Base-by-base conservation (phyloP, 2,888 invertebrate species). In the Melanostoma scalare region DNA sequence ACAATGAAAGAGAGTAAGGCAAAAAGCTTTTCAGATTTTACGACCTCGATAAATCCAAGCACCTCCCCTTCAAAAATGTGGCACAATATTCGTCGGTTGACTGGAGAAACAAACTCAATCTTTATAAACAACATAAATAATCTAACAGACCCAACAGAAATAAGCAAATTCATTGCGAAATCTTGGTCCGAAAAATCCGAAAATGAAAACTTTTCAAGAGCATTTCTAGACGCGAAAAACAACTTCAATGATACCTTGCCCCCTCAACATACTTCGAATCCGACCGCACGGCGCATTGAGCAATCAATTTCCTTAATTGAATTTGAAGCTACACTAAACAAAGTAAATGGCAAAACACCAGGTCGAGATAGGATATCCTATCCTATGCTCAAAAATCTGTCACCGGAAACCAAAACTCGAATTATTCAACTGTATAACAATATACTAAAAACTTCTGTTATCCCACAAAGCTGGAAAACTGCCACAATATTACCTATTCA, bases 131-230 rank as follows among this genome's bases (percentile, higher is more conserved):
- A 9, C 42, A 33, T 60, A 44, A 44, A 60, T 44, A 60, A 60
- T 31, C 8, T 60, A 53, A 9, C 9, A 33, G 44, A 60, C 33
- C 44, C 61, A 36, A 33, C 46, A 48, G 61, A 61, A 31, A 55
- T 55, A 55, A 53, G n/a, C 20, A 20, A 20, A 20, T 20, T 20
- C 20, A 20, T 20, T 20, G 40, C 33, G n/a, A 33, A 46, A 61
- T 30, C 6, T n/a, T 46, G 46, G 60, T 61, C 60, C 35, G 35
- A 36, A n/a, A 10, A 6, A 10, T 61, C 61, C n/a, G 10, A 9
- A 33, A 60, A 60, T 33, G 60, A 61, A 46, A 33, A 48, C 10
- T 61, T 61, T 61, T 61, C 61, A 48, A 10, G 9, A n/a, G 46
- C n/a, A 10, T 36, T 61, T 10, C 33, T 61, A 40, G 44, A 60